Base-by-base conservation (phyloP, 2,113 vertebrate species). In the Theristicus caerulescens region DNA sequence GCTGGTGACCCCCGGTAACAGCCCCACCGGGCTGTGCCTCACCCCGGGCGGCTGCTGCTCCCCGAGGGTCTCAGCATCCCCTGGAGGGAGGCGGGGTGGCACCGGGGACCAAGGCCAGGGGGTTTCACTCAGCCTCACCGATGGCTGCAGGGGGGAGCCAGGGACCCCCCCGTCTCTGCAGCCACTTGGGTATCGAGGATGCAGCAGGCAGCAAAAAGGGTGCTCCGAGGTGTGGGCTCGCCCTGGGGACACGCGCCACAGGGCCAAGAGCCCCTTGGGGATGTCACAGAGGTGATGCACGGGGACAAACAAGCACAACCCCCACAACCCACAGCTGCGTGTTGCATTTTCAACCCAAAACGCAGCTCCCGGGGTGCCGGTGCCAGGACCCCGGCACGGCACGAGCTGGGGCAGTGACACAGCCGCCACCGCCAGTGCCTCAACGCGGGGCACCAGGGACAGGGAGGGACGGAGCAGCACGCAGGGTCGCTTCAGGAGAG, bases 271-370 rank as follows among this genome's bases (percentile, higher is more conserved):
- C 38, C 32, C 74, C 62, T 1, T 2, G 32, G n/a, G 36, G 38
- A 18, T 19, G 19, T 10, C 8, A 24, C 65, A 21, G 34, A 26
- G 59, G 85, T 14, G 82, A 27, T 14, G 17, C 36, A 1, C 0
- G 2, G 64, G 82, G 42, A 61, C 54, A 40, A 38, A 54, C 0
- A 3, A 47, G 24, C 20, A 4, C 34, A 2, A 22, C 2, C 31
- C 1, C 40, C 72, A 1, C 0, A 1, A 10, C 13, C 26, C 52
- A 8, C 27, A 12, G 16, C 26, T 2, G 12, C 0, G 31, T 0
- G 27, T 2, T 82, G 46, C 65, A 8, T 13, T 82, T 25, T 1
- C n/a, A 59, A 61, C 67, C 67, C 90, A 44, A 55, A 88, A 4
- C 1, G 4, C 9, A 59, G 78, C 40, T 57, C 58, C 64, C 0